Conservation (phyloP, 2,888 invertebrate genomes). For the Bombylius discolor region DNA sequence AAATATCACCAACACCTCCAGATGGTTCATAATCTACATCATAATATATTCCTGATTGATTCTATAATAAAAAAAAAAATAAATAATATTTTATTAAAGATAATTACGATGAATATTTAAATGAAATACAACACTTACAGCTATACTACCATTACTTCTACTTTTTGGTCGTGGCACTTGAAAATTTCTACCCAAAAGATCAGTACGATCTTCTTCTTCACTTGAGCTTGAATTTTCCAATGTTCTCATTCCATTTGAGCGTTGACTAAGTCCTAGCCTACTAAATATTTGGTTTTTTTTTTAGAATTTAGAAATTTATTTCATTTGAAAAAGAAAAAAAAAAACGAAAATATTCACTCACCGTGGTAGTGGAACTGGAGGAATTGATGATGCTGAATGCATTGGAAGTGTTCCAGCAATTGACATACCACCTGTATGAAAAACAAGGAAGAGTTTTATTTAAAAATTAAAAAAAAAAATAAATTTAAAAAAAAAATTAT, state of each 20-base stretch:
- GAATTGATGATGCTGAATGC: conserved; percentile 37
- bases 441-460: neutral
- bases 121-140: conserved; percentile 20
- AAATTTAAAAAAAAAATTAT: neutral
- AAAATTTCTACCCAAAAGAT: conserved; percentile 56
- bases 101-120: neutral
- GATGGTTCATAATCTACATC: conserved; percentile 74
- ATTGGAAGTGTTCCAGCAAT: conserved; percentile 38
- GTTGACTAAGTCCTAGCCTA: conserved; percentile 32
- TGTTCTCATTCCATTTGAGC: conserved; percentile 38
- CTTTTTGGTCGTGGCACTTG: conserved; percentile 75
- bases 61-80: conserved; percentile 39
- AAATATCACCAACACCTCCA: conserved; percentile 39
- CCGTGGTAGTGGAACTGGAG: conserved; percentile 66
- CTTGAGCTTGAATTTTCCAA: conserved; percentile 45
- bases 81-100: neutral
- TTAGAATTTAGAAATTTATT: no score
- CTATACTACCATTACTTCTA: conserved; percentile 49
- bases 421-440: conserved; percentile 34
- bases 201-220: conserved; percentile 60
- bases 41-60: conserved; percentile 81
- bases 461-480: neutral
- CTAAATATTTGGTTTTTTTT: conserved; percentile 11
- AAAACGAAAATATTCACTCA: conserved; percentile 21
- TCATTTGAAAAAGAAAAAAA: no score